phyloP scores from a whole-genome alignment of 1,140 invertebrate species.

The Drosophila simulans region DNA sequence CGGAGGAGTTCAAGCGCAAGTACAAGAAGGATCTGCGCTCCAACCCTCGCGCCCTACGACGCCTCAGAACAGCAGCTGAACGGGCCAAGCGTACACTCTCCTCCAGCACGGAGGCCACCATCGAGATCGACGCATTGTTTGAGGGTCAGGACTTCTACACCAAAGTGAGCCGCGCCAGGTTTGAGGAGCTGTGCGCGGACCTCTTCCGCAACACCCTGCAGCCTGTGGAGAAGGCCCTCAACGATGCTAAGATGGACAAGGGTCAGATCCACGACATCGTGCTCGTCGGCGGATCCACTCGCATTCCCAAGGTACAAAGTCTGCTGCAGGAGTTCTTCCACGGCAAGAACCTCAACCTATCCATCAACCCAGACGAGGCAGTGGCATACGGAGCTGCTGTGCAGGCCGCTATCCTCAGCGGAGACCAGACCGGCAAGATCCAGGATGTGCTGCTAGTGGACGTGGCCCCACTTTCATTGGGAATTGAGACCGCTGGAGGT shows the following conservation, averaged over 20 bases:
- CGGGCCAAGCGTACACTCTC: slow-evolving; percentile 89
- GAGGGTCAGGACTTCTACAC: slow-evolving; percentile 94
- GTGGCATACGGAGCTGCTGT: slow-evolving; percentile 90
- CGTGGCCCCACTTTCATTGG: slow-evolving; percentile 86
- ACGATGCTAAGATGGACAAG: slow-evolving; percentile 91
- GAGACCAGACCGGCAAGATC: slow-evolving; percentile 90
- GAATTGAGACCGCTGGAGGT: slow-evolving; percentile 87
- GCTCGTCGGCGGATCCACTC: slow-evolving; percentile 87
- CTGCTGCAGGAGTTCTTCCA: slow-evolving; percentile 88
- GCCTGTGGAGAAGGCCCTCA: slow-evolving; percentile 90
- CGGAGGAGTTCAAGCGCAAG: slow-evolving; percentile 92
- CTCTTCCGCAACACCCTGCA: slow-evolving; percentile 89
- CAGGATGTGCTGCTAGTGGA: slow-evolving; percentile 87
- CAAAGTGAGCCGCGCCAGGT: slow-evolving; percentile 92
- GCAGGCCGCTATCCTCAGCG: slow-evolving; percentile 91
- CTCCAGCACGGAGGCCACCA: slow-evolving; percentile 88
- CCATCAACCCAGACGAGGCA: slow-evolving; percentile 93
- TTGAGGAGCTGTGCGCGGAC: slow-evolving; percentile 95
- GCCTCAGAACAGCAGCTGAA: slow-evolving; percentile 91
- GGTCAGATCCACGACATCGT: slow-evolving; percentile 88
- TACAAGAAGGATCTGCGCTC: slow-evolving; percentile 91
- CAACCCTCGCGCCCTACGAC: slow-evolving; percentile 91
- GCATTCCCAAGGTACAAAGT: slow-evolving; percentile 89
- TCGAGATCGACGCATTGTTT: slow-evolving; percentile 90
- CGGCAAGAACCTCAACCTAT: slow-evolving; percentile 89